Percentiles rank a stretch among this genome's conserved stretches.
phyloP scores from a whole-genome alignment of 2,888 invertebrate genomes.

The Leptopilina syphax region DNA sequence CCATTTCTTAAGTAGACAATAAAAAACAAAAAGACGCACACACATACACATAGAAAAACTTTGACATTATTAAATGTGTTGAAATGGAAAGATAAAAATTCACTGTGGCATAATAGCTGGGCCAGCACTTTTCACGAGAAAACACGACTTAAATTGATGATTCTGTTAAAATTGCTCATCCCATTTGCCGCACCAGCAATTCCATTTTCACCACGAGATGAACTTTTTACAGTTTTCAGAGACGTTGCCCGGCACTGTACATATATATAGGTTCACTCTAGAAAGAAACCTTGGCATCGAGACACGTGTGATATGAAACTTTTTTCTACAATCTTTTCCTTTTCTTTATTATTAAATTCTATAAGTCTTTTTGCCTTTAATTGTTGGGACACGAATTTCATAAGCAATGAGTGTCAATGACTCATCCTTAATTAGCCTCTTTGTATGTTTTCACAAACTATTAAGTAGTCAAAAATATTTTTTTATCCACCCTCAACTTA shows the following conservation, averaged over 20 bases:
- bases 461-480: too few species aligned
- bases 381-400: neutral
- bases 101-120: conserved; percentile 17
- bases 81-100: conserved; percentile 22
- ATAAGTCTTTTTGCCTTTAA: neutral
- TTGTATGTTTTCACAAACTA: too few species aligned
- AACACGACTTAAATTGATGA: conserved; percentile 29
- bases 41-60: neutral
- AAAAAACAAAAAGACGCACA: neutral
- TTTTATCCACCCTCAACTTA: too few species aligned
- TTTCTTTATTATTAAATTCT: conserved; percentile 6
- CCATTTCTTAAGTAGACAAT: neutral
- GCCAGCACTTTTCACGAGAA: conserved; percentile 10
- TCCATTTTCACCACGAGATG: conserved; percentile 17
- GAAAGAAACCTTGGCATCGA: neutral
- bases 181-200: conserved; percentile 32
- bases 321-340: neutral
- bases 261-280: neutral
- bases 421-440: too few species aligned
- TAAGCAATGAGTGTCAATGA: too few species aligned
- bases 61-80: conserved; percentile 8
- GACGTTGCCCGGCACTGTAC: neutral
- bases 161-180: conserved; percentile 31
- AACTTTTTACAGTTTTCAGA: conserved; percentile 33
- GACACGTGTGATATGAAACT: neutral